Evolutionary conservation across 2,888 invertebrate genomes (phyloP), one percentile per base, ranked within the genome.

Genomic region (Kuschelorhynchus macadamiae): DNA sequence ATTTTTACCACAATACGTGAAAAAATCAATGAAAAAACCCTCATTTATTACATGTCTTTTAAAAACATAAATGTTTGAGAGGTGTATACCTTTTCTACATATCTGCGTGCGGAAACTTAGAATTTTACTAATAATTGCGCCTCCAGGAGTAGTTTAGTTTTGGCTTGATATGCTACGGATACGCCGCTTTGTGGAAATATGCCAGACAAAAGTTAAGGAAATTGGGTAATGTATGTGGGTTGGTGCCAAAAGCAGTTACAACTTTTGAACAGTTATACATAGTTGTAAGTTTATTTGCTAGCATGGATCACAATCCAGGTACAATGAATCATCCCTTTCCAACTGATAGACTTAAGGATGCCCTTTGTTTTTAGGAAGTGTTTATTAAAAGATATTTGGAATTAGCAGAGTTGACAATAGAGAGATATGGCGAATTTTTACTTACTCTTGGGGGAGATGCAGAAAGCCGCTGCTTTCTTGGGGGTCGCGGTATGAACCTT

Each of bases 371-470:
- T 9, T 93, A 94, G 79, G 92, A 92, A 62, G 89, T 92, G 52
- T 98, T 97, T 81, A 92, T 94, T 77, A 94, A 93, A 80, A 92
- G 95, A 74, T 98, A 97, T 80, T 84, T 97, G 80, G 97, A 97
- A 83, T 84, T 97, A 66, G 95, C 96, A 0, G 98, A 98, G 81
- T 84, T 97, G 71, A 96, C 97, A 0, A 96, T 97, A 90, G 96
- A 97, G 92, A 36, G 94, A 97, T 77, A 84, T 98, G 50, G 96
- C 97, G 0, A 89, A 92, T 20, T 97, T 97, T 81, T 97, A 98
- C 82, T 91, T 94, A 75, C 91, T 92, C 71, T 85, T 94, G 7
- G 92, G 92, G 0, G 93, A 95, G 80, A 92, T 93, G 0, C 91
- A 94, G 73, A 96, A 96, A 82, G 94, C 97, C 0, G 93, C 95